Percentiles rank a stretch among this genome's conserved stretches.
These are phyloP conservation scores for Halcyon badia DNA, from an alignment of 2,797 vertebrate genomes.

Conservation along the genomic window DNA sequence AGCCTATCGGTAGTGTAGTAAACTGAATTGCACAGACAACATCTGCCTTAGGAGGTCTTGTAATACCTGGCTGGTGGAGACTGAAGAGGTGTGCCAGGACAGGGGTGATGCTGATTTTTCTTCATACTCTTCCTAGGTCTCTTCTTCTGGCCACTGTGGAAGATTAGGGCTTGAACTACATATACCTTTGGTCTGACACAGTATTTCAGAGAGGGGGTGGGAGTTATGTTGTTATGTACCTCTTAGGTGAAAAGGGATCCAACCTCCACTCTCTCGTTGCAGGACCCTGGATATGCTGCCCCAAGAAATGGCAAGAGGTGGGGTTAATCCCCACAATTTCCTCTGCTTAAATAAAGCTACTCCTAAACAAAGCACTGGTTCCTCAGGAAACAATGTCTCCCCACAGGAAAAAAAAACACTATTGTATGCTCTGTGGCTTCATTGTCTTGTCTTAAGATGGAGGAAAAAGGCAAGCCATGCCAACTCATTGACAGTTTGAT, in stretches of 20 bases:
- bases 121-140: neutral
- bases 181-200: neutral
- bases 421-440: constrained; percentile 13
- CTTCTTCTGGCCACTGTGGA: neutral
- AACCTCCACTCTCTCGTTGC: neutral
- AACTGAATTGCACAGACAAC: neutral
- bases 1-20: neutral
- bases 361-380: neutral
- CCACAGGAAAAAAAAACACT: neutral
- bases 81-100: neutral
- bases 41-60: neutral
- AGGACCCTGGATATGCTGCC: neutral
- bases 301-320: neutral
- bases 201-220: neutral
- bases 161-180: neutral
- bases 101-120: neutral
- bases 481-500: neutral
- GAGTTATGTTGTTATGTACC: neutral
- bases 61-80: neutral
- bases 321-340: neutral
- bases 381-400: neutral
- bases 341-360: neutral
- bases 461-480: neutral
- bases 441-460: constrained; percentile 15
- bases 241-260: neutral